A percentile compares a stretch with the other conserved stretches of the same genome.
These are phyloP conservation scores for Ceyx margarethae DNA, from an alignment of 2,113 vertebrate genomes.

Conservation along the genomic window DNA sequence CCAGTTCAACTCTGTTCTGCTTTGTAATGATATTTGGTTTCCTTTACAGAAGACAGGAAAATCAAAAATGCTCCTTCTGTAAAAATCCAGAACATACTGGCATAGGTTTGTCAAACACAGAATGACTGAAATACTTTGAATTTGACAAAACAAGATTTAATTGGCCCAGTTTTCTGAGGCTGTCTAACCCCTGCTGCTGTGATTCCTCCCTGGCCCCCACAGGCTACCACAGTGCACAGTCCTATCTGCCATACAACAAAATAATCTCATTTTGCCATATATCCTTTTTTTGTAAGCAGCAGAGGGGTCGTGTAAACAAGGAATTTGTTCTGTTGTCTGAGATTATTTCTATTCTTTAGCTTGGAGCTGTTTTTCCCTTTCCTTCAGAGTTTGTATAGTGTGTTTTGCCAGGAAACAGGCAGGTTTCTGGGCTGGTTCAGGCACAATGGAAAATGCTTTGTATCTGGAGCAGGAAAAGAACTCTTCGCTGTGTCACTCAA, in stretches of 20 bases:
- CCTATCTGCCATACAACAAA: neutral
- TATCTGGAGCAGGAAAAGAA: neutral
- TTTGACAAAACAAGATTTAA: neutral
- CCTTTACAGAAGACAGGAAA: neutral
- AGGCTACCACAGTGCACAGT: neutral
- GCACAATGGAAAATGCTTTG: neutral
- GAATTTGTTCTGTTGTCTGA: neutral
- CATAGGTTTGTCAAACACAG: neutral
- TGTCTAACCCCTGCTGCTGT: neutral
- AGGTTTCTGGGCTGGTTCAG: neutral
- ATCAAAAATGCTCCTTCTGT: neutral
- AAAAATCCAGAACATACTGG: neutral
- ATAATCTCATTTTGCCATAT: conserved; percentile 24
- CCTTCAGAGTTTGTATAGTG: conserved; percentile 24
- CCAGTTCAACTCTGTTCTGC: neutral
- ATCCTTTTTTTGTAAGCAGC: conserved; percentile 6
- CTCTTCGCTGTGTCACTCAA: neutral
- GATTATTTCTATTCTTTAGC: conserved; percentile 2
- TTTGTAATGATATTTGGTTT: neutral
- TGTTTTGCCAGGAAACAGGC: neutral
- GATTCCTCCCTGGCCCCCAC: neutral
- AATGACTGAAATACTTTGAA: neutral
- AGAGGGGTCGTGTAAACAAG: neutral
- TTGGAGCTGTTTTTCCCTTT: conserved; percentile 27
- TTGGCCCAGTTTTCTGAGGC: neutral